Percentiles rank a stretch among this genome's conserved stretches.
Evolutionary conservation across 2,888 invertebrate genomes (phyloP).

Genomic region (Ceriagrion tenellum): DNA sequence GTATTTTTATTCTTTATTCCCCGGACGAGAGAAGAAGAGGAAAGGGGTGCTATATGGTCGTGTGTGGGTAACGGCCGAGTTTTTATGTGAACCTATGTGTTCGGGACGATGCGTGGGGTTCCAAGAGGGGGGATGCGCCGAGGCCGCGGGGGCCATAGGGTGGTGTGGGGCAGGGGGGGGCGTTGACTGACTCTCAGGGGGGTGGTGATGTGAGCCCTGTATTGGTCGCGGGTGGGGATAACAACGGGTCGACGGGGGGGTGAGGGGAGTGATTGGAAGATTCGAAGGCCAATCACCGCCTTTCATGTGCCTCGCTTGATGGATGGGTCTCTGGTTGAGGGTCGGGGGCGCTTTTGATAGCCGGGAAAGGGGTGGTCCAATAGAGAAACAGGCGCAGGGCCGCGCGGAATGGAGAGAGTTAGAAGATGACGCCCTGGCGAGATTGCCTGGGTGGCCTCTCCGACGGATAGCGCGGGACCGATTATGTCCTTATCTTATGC

Average conservation of each 20-base stretch:
- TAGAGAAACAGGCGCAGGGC: neutral
- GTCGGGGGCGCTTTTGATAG: neutral
- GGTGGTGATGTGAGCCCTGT: neutral
- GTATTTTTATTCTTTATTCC: neutral
- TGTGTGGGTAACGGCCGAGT: neutral
- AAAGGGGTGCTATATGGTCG: neutral
- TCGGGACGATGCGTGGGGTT: neutral
- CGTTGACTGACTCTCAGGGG: neutral
- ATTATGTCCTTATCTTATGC: neutral
- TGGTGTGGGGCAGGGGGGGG: neutral
- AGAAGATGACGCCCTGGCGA: neutral
- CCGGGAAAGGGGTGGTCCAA: neutral
- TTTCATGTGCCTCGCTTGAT: neutral
- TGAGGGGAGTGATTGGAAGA: slow-evolving; percentile 33
- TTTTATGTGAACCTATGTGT: neutral
- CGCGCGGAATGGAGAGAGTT: neutral
- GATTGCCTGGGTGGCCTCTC: slow-evolving; percentile 14
- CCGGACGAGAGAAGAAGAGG: neutral
- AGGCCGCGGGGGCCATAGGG: neutral
- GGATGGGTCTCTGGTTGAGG: neutral
- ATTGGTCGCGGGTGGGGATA: slow-evolving; percentile 19
- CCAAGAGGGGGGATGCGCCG: neutral
- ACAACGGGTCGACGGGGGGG: neutral
- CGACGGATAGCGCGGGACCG: neutral
- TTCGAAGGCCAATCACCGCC: slow-evolving; percentile 47